Conservation (phyloP, 2,113 vertebrate genomes). For the Gasterosteus aculeatus region DNA sequence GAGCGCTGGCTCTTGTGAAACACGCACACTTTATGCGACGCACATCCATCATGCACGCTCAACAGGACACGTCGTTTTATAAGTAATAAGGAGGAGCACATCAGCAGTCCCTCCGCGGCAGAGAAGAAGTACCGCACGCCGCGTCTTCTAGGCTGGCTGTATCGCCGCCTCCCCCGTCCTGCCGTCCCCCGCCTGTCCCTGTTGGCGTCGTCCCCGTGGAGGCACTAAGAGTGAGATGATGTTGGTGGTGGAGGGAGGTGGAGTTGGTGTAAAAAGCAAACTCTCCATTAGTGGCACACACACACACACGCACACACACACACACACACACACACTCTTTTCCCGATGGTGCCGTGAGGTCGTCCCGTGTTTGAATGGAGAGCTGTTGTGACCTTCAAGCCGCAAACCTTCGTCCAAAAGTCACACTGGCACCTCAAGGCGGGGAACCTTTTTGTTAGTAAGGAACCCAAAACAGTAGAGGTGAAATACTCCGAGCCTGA, state of each 20-base stretch:
- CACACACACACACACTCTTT: conserved; percentile 45
- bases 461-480: neutral
- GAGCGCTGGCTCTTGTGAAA: neutral
- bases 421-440: conserved; percentile 28
- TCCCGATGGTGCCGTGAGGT: conserved; percentile 25
- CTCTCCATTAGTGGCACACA: conserved; percentile 43
- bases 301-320: neutral
- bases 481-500: neutral
- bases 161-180: neutral
- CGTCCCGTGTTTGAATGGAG: conserved; percentile 41
- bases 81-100: neutral
- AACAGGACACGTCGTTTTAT: neutral
- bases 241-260: neutral
- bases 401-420: conserved; percentile 29
- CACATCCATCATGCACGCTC: neutral
- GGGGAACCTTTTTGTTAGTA: conserved; percentile 11
- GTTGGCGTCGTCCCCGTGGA: conserved; percentile 50
- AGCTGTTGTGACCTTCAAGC: conserved; percentile 59
- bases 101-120: neutral
- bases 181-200: conserved; percentile 7
- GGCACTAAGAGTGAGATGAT: conserved; percentile 23
- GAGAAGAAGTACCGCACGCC: neutral
- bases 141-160: neutral
- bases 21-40: neutral
- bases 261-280: conserved; percentile 70